phyloP scores from a whole-genome alignment of 2,113 vertebrate genomes.

The Cyanoramphus novaezelandiae region DNA sequence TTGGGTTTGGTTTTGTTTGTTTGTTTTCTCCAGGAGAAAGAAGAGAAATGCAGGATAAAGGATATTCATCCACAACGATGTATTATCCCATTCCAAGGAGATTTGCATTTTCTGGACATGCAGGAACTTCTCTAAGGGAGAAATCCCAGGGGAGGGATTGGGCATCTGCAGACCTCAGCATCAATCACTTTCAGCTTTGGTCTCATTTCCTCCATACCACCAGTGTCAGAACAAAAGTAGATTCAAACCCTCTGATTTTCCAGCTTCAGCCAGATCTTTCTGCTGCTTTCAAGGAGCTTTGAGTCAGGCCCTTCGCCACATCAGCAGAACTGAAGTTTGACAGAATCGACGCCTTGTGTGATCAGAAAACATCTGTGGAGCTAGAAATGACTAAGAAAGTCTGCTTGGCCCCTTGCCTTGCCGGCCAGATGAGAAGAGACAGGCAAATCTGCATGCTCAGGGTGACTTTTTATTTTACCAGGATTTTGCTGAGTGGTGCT shows the following conservation, averaged over 20 bases:
- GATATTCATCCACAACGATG: background rate
- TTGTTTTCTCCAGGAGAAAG: background rate
- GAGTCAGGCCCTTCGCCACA: background rate
- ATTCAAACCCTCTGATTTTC: slow-evolving; percentile 18
- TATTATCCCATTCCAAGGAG: background rate
- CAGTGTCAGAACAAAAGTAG: background rate
- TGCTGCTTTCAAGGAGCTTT: background rate
- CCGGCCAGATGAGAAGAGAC: background rate
- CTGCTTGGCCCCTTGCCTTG: background rate
- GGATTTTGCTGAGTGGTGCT: background rate
- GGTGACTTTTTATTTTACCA: background rate
- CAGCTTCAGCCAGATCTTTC: background rate
- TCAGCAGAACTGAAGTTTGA: background rate
- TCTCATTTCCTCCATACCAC: background rate
- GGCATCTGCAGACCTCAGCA: background rate
- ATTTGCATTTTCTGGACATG: background rate
- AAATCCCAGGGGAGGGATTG: background rate
- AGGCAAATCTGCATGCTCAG: background rate
- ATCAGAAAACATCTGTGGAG: background rate
- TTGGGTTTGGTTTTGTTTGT: too few relatives aligned
- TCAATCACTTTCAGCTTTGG: background rate
- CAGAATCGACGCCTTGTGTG: fast-evolving
- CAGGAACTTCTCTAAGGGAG: background rate
- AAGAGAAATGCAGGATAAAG: background rate
- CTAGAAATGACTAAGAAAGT: background rate